Base-by-base conservation (phyloP, 1,140 invertebrate species). In the Leptonema lineaticorne region DNA sequence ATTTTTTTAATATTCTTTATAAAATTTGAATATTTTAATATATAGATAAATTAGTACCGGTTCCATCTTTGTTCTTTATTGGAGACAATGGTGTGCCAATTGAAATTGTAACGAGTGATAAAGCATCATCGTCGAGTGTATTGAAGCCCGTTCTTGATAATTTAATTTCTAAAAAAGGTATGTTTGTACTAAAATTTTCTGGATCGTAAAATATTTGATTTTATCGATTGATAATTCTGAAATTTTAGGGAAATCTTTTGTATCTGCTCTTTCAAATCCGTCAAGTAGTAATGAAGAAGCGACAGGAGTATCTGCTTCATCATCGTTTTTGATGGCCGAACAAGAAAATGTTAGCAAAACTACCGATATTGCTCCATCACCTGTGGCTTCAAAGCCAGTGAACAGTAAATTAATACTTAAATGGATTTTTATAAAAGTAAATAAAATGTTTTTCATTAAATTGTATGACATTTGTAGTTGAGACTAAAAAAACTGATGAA, bases 1-100 rank as follows among this genome's bases (percentile, higher is more conserved):
- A 7, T 26, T 26, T 26, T 5, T 53, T 1, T 24, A 26, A 53
- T 26, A 14, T 26, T 26, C 9, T 4, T 41, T 4, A 11, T 1
- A 11, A 16, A 11, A 33, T 33, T n/a, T 33, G 30, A 33, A 33
- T 11, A 33, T 33, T 33, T 33, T 46, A 7, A 48, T 9, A 65
- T 64, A 26, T 74, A 93, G 92, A 93, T 83, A 90, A 92, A 81
- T 80, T 93, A 64, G 88, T 93, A 28, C 86, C 91, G 27, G 84
- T 94, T 20, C 93, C 93, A 30, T 92, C 91, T 0, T 76, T 92
- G n/a, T 95, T 91, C 79, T 94, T 94, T 75, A 94, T 95, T 77
- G 90, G 90, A 6, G 81, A 87, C 28, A 87, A 88, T 80, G 92
- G 92, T 1, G 81, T 83, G 16, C 91, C 92, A 0, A 73, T 94